Base-by-base conservation (phyloP, 1,140 invertebrate genomes). In the Leptinotarsa undecemlineata region DNA sequence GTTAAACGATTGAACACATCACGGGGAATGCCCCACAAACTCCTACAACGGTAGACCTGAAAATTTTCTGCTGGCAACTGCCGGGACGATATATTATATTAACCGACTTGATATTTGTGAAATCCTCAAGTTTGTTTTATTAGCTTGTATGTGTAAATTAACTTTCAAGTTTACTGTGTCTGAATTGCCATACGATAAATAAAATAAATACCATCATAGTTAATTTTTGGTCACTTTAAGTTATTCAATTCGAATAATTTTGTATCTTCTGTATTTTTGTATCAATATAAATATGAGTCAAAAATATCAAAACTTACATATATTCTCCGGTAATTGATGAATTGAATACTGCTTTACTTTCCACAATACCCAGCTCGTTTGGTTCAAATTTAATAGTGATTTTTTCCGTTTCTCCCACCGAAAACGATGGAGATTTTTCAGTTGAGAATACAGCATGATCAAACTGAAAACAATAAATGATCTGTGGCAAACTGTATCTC, bases 351-450 rank as follows among this genome's bases (percentile, higher is more conserved):
- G 79, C 63, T 57, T 63, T 73, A 60, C 71, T 74, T 71, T 80
- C 62, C 19, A 78, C 3, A 26, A 67, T 74, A 21, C 79, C 79
- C 13, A 80, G 17, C 26, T 61, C 21, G 42, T 66, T 78, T n/a
- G 81, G 81, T 72, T 81, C 79, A 66, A 80, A 82, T 64, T 20
- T 64, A 3, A 78, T 51, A 21, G 51, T n/a, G 71, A 82, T 48
- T 75, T 72, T 73, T 26, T 61, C 64, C 2, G 66, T 66, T 62
- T 75, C 70, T 68, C 75, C 73, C 20, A 47, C n/a, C 64, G 60
- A 19, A n/a, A 78, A 61, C 4, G 71, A 19, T 19, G 48, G 13
- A 51, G 33, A 48, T 60, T 67, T 26, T 60, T 78, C 74, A 21
- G 78, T 73, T 17, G 23, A 76, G 66, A 81, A 81, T 66, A 73